Base-by-base conservation (phyloP, 30 jellyfish, hydroid and myxozoan genomes). In the Kudoa iwatai region DNA sequence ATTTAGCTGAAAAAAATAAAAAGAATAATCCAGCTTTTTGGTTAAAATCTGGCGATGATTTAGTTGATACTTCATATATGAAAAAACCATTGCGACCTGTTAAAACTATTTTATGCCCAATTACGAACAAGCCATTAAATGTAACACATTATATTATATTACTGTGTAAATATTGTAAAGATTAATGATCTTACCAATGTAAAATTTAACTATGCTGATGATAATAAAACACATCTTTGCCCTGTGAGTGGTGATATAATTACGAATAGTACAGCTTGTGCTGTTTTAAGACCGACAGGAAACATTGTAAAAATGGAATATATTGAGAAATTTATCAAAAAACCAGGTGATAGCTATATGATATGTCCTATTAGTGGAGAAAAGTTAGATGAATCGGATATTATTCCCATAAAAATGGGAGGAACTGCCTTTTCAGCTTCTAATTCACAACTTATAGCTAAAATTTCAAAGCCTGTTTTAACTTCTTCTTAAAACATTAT, bases 351-450 rank as follows among this genome's bases (percentile, higher is more conserved):
- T 9, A 28, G n/a, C 36, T 28, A 6, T 28, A 28, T 28, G 36
- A 65, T 49, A 26, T 67, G 90, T 34, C 90, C 90, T 20, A 10
- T 67, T 26, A 67, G 84, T 4, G 69, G 90, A 17, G 32, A 53
- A 25, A 38, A 25, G 20, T 32, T 67, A 38, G 55, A 53, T 31
- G 83, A 59, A 52, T 23, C 33, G 12, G 90, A 67, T 44, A 53
- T 67, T 3, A 67, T 67, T 13, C 56, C 34, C 19, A 31, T 67
- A 46, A 44, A 59, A 25, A 20, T 84, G 7, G 90, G 90, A 10
- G 90, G 90, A 2, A 57, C 90, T 23, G 84, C 84, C 20, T 67
- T 39, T 48, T 40, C 90, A 3, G 67, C n/a, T n/a, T n/a, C n/a
- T n/a, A n/a, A n/a, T n/a, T n/a, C n/a, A n/a, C n/a, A n/a, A n/a